Conservation (phyloP, 23 tunicate species). For the Phallusia fumigata region DNA sequence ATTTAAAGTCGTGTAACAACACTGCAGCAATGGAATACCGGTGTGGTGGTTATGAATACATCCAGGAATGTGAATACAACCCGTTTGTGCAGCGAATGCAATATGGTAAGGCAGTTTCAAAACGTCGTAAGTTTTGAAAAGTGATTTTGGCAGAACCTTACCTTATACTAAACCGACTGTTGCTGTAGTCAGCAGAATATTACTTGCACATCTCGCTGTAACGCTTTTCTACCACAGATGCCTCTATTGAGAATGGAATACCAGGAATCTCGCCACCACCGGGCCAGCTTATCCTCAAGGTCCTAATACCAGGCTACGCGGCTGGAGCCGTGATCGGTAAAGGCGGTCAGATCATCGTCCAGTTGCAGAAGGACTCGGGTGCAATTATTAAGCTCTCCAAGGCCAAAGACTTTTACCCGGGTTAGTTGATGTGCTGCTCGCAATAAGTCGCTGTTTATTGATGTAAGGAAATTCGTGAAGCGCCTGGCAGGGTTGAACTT, state of each 20-base stretch:
- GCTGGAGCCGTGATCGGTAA: constrained; percentile 98
- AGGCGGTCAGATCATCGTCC: constrained; percentile 90
- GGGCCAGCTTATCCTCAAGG: constrained; percentile 84
- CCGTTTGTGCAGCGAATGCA: constrained; percentile 9
- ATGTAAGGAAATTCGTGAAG: not conserved
- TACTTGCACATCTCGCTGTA: not conserved
- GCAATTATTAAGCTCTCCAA: constrained; percentile 92
- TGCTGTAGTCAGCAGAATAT: not conserved
- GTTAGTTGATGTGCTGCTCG: constrained; percentile 31
- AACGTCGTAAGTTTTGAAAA: not conserved
- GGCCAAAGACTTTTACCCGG: constrained; percentile 96
- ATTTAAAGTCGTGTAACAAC: not conserved
- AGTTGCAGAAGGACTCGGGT: constrained; percentile 84
- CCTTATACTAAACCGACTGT: not conserved
- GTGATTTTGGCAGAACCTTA: not conserved
- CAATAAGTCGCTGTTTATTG: not conserved
- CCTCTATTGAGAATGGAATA: constrained; percentile 23
- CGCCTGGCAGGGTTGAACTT: not conserved
- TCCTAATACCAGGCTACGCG: constrained; percentile 90
- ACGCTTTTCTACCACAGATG: constrained; percentile 4
- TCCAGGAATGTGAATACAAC: not conserved
- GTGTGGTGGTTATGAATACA: not conserved
- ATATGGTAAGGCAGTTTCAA: not conserved
- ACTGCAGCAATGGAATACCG: constrained; percentile 4
- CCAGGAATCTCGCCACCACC: constrained; percentile 56